Base-by-base conservation (phyloP, 2,888 invertebrate species). In the Heliconius charithonia region DNA sequence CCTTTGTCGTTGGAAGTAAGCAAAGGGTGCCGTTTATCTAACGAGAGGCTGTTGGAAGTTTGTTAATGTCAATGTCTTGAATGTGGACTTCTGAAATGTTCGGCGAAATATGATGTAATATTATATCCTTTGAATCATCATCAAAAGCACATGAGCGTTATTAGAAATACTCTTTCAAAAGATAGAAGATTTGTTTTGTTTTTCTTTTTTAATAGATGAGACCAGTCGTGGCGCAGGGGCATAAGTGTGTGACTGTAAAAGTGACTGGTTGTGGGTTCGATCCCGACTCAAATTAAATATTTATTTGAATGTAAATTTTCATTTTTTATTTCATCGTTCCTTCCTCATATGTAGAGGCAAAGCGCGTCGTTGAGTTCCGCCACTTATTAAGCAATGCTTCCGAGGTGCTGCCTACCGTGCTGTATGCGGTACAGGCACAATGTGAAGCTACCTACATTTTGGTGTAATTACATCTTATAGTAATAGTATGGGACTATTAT, bases 1-100 rank as follows among this genome's bases (percentile, higher is more conserved):
- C 86, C 91, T 89, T 90, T 90, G 89, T 90, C 86, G 82, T 80
- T 82, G 80, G 78, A 78, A 83, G 83, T 84, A 82, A 83, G 82
- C 82, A 80, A 82, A 81, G 80, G 76, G 74, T 82, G 79, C 78
- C 82, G 81, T 83, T 83, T 83, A 82, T 82, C 81, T 81, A 72
- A 78, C 79, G 81, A 73, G 81, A 78, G 81, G 76, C 76, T 90
- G 89, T 80, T 79, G 75, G 73, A 77, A 81, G 77, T 81, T 81
- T 81, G 75, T 75, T 81, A 81, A 81, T 81, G 79, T 79, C 81
- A 75, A 78, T 78, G 67, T 78, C 78, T 78, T 66, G 67, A 67
- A 37, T 77, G 56, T 72, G 72, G 63, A 77, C 66, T 77, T 77
- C 41, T 66, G 29, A 59, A 29, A 75, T 78, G 63, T 69, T 73